These are phyloP conservation scores for Arctocebus calabarensis DNA, from an alignment of 2,797 vertebrate genomes.

Conservation along the genomic window DNA sequence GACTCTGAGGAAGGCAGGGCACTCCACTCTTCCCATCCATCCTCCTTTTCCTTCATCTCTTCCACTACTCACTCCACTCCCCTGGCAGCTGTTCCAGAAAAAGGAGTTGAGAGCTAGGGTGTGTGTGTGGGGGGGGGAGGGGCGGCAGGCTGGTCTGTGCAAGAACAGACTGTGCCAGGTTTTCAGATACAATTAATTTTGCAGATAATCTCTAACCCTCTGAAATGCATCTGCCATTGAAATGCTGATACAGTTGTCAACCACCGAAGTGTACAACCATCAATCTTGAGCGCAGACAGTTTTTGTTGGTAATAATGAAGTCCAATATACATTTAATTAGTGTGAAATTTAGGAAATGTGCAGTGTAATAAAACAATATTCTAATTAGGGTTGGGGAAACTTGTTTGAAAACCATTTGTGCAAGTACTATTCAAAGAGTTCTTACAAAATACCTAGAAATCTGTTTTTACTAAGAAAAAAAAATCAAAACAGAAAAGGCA, in stretches of 20 bases:
- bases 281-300: conserved; percentile 69
- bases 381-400: conserved; percentile 66
- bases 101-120: background rate
- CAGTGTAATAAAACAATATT: conserved; percentile 73
- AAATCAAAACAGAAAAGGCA: background rate
- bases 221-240: conserved; percentile 70
- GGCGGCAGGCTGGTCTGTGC: conserved; percentile 18
- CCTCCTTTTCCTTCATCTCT: background rate
- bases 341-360: conserved; percentile 74
- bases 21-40: background rate
- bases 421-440: background rate
- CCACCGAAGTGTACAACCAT: background rate
- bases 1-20: background rate
- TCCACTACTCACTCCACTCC: background rate
- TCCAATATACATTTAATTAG: conserved; percentile 80
- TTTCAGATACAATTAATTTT: conserved; percentile 77
- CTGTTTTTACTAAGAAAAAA: conserved; percentile 36
- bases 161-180: conserved; percentile 45
- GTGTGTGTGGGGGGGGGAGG: too few species aligned
- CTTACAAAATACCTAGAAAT: conserved; percentile 45
- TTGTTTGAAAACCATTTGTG: conserved; percentile 58
- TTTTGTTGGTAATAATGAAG: conserved; percentile 74
- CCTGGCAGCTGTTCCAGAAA: conserved; percentile 47
- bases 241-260: conserved; percentile 72
- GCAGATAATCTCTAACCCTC: conserved; percentile 71